Evolutionary conservation across 2,888 invertebrate genomes (phyloP).

Genomic region (Lottia gigantea): DNA sequence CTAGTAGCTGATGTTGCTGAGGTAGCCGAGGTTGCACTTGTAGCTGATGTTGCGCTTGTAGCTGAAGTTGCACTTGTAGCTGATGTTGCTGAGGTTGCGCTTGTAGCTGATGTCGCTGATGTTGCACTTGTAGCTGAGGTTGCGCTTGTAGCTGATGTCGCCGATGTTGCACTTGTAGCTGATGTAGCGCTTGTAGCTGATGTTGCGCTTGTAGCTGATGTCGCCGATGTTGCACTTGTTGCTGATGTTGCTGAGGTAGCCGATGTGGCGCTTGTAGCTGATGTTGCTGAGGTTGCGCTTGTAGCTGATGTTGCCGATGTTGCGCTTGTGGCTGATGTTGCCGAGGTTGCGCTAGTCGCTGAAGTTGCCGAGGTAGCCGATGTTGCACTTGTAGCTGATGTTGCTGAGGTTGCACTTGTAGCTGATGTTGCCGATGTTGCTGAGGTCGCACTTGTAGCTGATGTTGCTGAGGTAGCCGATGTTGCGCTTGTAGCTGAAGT

Average conservation of each 20-base stretch:
- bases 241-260: not conserved
- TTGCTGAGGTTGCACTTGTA: not conserved
- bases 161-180: not conserved
- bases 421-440: too few species aligned
- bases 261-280: not conserved
- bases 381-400: not conserved
- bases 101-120: too few species aligned
- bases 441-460: not conserved
- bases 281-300: not conserved
- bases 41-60: too few species aligned
- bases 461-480: not conserved
- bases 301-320: not conserved
- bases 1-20: too few species aligned
- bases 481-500: not conserved
- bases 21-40: too few species aligned
- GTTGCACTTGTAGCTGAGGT: too few species aligned
- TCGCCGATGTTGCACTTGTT: not conserved
- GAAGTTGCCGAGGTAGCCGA: not conserved
- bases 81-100: too few species aligned
- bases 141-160: too few species aligned
- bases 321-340: not conserved
- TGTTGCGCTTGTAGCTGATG: too few species aligned
- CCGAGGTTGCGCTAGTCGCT: not conserved
- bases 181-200: too few species aligned
- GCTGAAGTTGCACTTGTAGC: too few species aligned